Evolutionary conservation across 2,888 invertebrate genomes (phyloP), one percentile per base, ranked within the genome.

Genomic region (Callosobruchus maculatus): DNA sequence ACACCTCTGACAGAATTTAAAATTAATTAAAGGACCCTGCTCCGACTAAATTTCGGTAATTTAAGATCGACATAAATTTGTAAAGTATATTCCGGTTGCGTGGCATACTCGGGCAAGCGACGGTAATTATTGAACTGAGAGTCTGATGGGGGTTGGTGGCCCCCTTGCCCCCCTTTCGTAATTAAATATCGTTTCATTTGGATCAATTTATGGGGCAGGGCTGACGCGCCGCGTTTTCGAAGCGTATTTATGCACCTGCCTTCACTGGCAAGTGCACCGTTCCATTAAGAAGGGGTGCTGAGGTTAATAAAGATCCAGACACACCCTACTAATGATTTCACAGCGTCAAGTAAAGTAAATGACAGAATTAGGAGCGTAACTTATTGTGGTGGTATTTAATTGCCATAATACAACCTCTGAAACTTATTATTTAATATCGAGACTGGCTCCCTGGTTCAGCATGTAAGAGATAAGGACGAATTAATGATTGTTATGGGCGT

Each of bases 131-230:
- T 80, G 79, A 79, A 81, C 76, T 77, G 74, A 77, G 74, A 78
- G 74, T 80, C 77, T 79, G 80, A 79, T 76, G 74, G 77, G 74
- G 78, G 74, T 80, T 78, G 79, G 80, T 79, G 79, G 73, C 76
- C 73, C 74, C 77, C 76, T 74, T 77, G 75, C 72, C 49, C 49
- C 49, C 49, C 49, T 49, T 26, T 49, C 7, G 80, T 83, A 84
- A 84, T 84, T 83, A 84, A 83, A 83, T 83, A 82, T 81, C 83
- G 83, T 83, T 83, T 83, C 83, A 84, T 84, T 84, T 79, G 80
- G 82, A 83, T 83, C 83, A 82, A 84, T 84, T 84, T 84, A 84
- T 84, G 83, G 80, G 49, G 49, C 49, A 49, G 49, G 49, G 49
- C 49, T 49, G 49, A 49, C 49, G 49, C 49, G 49, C 81, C 80